A percentile compares a stretch with the other conserved stretches of the same genome.
These are phyloP conservation scores for Sitophilus oryzae DNA, from an alignment of 1,140 invertebrate genomes.

Conservation along the genomic window DNA sequence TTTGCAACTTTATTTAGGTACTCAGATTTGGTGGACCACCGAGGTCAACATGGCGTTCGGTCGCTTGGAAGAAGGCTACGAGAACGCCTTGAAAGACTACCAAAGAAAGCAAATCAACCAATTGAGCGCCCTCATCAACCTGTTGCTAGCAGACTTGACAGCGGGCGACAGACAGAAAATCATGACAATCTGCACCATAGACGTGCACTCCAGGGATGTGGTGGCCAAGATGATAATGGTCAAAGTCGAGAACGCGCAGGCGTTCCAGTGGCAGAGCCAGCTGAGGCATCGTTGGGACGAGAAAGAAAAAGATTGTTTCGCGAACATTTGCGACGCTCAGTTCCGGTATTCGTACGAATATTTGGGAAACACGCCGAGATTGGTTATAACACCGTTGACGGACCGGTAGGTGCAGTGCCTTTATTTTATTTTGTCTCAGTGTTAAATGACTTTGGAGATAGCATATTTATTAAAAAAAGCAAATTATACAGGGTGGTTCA, in stretches of 20 bases:
- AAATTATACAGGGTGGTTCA: no score
- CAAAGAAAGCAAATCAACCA: conserved; percentile 85
- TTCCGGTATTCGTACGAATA: conserved; percentile 78
- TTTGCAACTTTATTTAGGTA: conserved; percentile 39
- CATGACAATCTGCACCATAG: conserved; percentile 93
- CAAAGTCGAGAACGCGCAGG: conserved; percentile 74
- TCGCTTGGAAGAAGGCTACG: conserved; percentile 87
- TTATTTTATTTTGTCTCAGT: neutral
- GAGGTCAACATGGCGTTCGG: conserved; percentile 87
- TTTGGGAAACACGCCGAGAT: conserved; percentile 71
- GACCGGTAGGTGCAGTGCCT: conserved; percentile 50
- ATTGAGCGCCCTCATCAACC: conserved; percentile 71
- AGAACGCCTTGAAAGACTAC: conserved; percentile 88
- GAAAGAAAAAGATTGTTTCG: conserved; percentile 75
- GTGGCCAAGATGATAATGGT: conserved; percentile 74
- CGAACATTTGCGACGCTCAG: conserved; percentile 86
- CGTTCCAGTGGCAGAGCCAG: conserved; percentile 90
- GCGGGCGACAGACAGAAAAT: conserved; percentile 86
- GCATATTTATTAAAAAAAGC: no score
- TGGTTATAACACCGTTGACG: conserved; percentile 81
- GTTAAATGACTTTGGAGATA: no score
- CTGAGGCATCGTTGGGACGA: conserved; percentile 84
- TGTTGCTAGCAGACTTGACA: conserved; percentile 74
- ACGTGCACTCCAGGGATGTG: conserved; percentile 86
- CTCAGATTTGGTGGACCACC: conserved; percentile 93